Evolutionary conservation across 53 echinoderm and acorn worm genomes (phyloP).

Genomic region (Mesocentrotus franciscanus): DNA sequence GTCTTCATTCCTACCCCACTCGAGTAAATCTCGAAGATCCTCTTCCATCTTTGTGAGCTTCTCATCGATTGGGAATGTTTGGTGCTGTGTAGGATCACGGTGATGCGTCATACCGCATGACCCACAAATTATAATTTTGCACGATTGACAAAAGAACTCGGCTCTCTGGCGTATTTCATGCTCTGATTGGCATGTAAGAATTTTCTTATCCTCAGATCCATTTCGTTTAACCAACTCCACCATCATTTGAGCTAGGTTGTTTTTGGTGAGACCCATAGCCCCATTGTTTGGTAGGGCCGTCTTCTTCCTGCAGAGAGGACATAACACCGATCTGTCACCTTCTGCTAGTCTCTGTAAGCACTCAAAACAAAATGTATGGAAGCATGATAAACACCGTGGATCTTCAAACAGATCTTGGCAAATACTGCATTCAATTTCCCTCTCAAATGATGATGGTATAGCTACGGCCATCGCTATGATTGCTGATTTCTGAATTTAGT

Average conservation of each 20-base stretch:
- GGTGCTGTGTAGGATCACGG: background rate
- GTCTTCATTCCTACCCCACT: background rate
- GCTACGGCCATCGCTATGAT: background rate
- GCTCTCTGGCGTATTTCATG: background rate
- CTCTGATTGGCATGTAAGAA: background rate
- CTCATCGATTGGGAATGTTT: constrained; percentile 5
- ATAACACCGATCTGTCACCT: background rate
- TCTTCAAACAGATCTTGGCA: constrained; percentile 33
- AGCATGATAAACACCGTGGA: background rate
- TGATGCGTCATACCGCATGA: constrained; percentile 24
- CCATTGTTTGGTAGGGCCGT: background rate
- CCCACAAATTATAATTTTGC: background rate
- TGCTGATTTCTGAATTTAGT: too few relatives aligned
- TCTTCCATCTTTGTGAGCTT: background rate
- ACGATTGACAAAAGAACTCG: constrained; percentile 11
- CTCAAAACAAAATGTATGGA: constrained; percentile 27
- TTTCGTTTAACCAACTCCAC: background rate
- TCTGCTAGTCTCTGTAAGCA: constrained; percentile 6
- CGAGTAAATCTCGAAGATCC: background rate
- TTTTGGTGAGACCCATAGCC: constrained; percentile 21
- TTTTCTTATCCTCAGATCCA: background rate
- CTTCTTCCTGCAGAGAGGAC: constrained; percentile 37
- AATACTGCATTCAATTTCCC: constrained; percentile 32
- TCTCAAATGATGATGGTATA: constrained; percentile 16
- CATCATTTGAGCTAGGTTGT: constrained; percentile 14